These are phyloP conservation scores for Sebastes iracundus DNA, from an alignment of 2,797 vertebrate genomes.

Conservation along the genomic window DNA sequence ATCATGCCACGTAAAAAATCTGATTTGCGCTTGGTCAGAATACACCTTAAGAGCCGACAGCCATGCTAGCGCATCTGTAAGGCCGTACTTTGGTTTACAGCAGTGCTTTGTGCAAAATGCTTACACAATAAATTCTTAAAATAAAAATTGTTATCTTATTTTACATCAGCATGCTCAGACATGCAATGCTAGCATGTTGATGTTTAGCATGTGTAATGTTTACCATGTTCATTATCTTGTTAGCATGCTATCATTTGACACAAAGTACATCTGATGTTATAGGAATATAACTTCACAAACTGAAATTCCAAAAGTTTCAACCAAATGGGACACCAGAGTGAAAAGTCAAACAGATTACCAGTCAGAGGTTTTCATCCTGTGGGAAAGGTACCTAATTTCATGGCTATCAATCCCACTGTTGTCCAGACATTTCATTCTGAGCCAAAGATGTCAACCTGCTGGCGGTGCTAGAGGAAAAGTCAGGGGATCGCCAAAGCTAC, in stretches of 20 bases:
- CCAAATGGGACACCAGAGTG: not conserved
- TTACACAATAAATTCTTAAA: no score
- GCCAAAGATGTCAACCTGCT: not conserved
- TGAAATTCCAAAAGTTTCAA: not conserved
- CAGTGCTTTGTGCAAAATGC: not conserved
- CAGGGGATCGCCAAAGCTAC: not conserved
- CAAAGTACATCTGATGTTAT: not conserved
- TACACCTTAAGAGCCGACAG: not conserved
- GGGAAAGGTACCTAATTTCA: not conserved
- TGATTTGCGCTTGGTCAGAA: not conserved
- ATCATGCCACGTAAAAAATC: not conserved
- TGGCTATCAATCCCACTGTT: not conserved
- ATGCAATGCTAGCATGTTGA: not conserved
- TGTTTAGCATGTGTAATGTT: not conserved
- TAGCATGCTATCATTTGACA: not conserved
- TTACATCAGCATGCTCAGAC: no score
- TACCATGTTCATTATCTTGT: not conserved
- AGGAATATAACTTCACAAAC: not conserved
- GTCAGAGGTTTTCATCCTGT: not conserved
- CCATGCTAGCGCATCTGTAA: not conserved
- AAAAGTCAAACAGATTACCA: not conserved
- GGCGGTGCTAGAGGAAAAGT: not conserved
- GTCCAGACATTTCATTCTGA: not conserved
- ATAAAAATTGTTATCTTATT: no score
- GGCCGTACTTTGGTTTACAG: not conserved